These are phyloP conservation scores for Gymnothorax reevesii DNA, from an alignment of 2,797 vertebrate genomes.

Conservation along the genomic window DNA sequence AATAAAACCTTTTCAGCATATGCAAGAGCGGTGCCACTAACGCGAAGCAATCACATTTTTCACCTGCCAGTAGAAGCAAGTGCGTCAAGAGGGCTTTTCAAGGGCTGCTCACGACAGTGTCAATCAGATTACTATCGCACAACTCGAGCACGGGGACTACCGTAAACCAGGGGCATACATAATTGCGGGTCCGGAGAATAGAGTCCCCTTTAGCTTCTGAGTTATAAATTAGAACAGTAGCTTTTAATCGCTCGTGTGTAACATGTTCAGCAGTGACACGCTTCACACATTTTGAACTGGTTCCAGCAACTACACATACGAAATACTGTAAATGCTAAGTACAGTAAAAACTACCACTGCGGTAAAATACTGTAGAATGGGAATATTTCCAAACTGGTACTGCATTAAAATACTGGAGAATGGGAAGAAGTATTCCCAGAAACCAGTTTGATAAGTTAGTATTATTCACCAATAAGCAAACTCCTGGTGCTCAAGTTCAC, in stretches of 20 bases:
- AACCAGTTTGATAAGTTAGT: background rate
- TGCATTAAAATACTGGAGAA: no score
- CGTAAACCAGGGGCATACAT: background rate
- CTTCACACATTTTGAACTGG: no score
- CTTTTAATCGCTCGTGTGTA: no score
- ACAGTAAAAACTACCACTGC: no score
- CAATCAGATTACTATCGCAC: background rate
- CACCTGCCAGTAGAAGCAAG: no score
- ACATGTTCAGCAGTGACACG: no score
- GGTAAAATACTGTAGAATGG: no score
- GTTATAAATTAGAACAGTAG: no score
- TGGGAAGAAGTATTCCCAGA: no score
- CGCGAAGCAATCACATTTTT: background rate
- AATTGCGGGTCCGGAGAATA: background rate
- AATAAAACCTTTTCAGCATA: background rate
- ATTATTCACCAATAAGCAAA: background rate
- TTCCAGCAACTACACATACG: no score
- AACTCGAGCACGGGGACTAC: background rate
- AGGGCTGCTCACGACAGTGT: background rate
- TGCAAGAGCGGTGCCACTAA: background rate
- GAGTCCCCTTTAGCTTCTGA: background rate
- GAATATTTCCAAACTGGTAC: no score
- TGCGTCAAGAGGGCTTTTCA: background rate
- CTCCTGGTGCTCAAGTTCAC: background rate
- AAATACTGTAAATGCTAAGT: no score